Base-by-base conservation (phyloP, 2,113 vertebrate genomes). In the Ceuthmochares aereus region DNA sequence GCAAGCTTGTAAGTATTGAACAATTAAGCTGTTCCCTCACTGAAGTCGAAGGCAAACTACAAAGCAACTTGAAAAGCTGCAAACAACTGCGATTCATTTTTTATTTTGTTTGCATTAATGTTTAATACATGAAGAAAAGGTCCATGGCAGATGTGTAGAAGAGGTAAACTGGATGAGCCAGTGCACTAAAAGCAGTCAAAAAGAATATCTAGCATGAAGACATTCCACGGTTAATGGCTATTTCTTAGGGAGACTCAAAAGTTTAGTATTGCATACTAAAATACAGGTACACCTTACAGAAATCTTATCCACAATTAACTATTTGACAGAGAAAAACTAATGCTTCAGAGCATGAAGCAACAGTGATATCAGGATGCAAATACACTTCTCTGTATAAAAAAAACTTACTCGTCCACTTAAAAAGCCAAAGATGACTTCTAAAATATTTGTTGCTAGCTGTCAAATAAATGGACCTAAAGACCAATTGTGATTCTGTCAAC, bases 1-100 rank as follows among this genome's bases (percentile, higher is more conserved):
- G 40, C 23, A 54, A 76, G 32, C 42, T 67, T 20, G 1, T 13
- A 84, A 58, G 16, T 26, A 55, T 0, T 45, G 40, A 84, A 89
- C 45, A 75, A 51, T 60, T 78, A 69, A 40, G 32, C 30, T 51
- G 40, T 10, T 88, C 75, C 60, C 18, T 36, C 51, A 72, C 36
- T 54, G 56, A 63, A 91, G 21, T 68, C 56, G 79, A 88, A 27
- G 25, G 45, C 36, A 67, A 90, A 74, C n/a, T 45, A 59, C 84
- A 92, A 90, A 94, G 72, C 67, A 84, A 80, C 29, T 49, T 27
- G 55, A 84, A 88, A 95, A 95, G 59, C 52, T 78, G 34, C n/a
- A 64, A 77, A 74, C 36, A 70, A 85, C n/a, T 26, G 8, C 25
- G 51, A 60, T 47, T 47, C 16, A 42, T 67, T 64, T 70, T 49